Base-by-base conservation (phyloP, 1,140 invertebrate genomes). In the Chymomyza costata region DNA sequence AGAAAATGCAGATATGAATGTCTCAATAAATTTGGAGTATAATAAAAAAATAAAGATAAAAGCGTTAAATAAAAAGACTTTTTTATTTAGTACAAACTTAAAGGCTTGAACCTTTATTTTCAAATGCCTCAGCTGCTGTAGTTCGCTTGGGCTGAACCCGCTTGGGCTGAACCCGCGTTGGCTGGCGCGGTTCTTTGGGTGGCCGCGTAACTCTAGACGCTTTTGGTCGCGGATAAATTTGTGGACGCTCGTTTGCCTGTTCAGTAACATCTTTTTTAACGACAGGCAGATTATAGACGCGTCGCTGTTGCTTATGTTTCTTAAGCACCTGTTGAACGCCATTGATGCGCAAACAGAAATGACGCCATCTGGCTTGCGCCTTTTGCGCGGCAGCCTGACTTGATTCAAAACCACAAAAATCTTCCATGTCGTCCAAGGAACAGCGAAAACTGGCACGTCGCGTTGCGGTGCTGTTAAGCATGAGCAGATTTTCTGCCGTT, bases 131-230 rank as follows among this genome's bases (percentile, higher is more conserved):
- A 16, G 16, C 17, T 51, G 21, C 11, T 48, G n/a, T n/a, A 28
- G 10, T 6, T 5, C 25, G 10, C 5, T 28, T 2, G 34, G 69
- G 82, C 74, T 76, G 62, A 50, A 69, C 38, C 10, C 38, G 38
- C 8, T 16, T 10, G 10, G 19, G 38, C 13, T 40, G 38, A 19
- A 40, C 38, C 21, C 38, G 14, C 13, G 38, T 18, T 40, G 38
- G 38, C 15, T 10, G 37, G 5, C 8, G 14, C 6, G 37, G 38
- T 7, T 40, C 19, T 8, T 10, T 11, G 10, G 8, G 10, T 19
- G 10, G 38, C 38, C 17, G 16, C 17, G 18, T 19, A 7, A 10
- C 7, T 13, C 7, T 2, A 19, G 7, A 18, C 15, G 7, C n/a
- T 40, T 19, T 8, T 39, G 15, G 31, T 11, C 13, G 7, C 13